Evolutionary conservation across 2,888 invertebrate species (phyloP).

Genomic region (Caenorhabditis zanzibari): DNA sequence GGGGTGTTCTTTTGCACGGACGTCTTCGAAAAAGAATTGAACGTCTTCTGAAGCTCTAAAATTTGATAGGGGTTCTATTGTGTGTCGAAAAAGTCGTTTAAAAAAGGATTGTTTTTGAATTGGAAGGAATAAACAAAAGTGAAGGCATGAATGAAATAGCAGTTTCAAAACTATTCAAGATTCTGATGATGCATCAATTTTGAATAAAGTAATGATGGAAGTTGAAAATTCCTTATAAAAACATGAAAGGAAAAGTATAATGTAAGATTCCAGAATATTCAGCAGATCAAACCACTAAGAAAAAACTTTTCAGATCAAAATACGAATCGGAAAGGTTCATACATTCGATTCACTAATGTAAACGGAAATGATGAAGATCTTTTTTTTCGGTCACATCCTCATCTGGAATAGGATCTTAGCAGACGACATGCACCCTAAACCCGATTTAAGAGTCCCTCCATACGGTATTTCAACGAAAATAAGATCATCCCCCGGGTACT

Average conservation of each 20-base stretch:
- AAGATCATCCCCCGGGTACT: neutral
- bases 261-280: neutral
- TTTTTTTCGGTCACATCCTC: slow-evolving; percentile 13
- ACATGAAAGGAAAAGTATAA: no score
- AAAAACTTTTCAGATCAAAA: neutral
- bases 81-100: neutral
- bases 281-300: neutral
- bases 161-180: no score
- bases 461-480: neutral
- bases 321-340: slow-evolving; percentile 20
- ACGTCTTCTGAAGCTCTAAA: neutral
- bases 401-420: neutral
- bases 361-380: slow-evolving; percentile 39
- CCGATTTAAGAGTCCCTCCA: neutral
- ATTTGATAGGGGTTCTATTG: slow-evolving; percentile 1
- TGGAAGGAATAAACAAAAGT: neutral
- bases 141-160: neutral
- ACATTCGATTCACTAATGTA: slow-evolving; percentile 35
- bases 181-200: no score
- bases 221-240: neutral
- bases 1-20: slow-evolving; percentile 17
- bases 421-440: slow-evolving; percentile 7
- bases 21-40: neutral
- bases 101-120: neutral
- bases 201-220: neutral